Base-by-base conservation (phyloP, 2,888 invertebrate species). In the Laspeyria flexula region DNA sequence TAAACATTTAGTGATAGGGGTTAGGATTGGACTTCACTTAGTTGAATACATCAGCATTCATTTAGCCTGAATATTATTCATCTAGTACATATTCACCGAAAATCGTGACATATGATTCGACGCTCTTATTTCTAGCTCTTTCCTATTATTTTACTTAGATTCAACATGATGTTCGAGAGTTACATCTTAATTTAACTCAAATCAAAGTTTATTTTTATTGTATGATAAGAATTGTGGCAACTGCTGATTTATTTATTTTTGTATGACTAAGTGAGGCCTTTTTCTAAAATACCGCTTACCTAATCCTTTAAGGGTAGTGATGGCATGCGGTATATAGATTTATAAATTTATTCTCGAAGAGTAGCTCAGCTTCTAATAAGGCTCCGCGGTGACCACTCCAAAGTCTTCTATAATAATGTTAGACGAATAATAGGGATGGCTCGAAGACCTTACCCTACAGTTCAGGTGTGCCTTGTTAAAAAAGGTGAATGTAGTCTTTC, bases 381-480 rank as follows among this genome's bases (percentile, higher is more conserved):
- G 31, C 31, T 11, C n/a, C 13, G 6, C 13, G 31, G 31, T 31
- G 5, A 5, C 13, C 31, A 31, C 12, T 15, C 12, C 6, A 13
- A 9, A 0, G 13, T 2, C 3, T 30, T 13, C n/a, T n/a, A n/a
- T n/a, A n/a, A n/a, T n/a, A n/a, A n/a, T n/a, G n/a, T n/a, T n/a
- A n/a, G n/a, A n/a, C n/a, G n/a, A n/a, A n/a, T n/a, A n/a, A n/a
- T n/a, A n/a, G n/a, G n/a, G 11, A 11, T 33, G 59, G 53, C 55
- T 65, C 43, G 50, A 55, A 52, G 46, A 39, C 51, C 31, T 41
- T 27, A 49, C 48, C 35, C 46, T 66, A 38, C 25, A 53, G 48
- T 25, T 5, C 12, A 13, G 55, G 65, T 53, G 65, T 65, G 65
- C 65, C 65, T 65, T 65, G 58, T 16, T 34, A 25, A 49, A 42